phyloP scores from a whole-genome alignment of 2,113 vertebrate genomes.

The Tapirus terrestris region DNA sequence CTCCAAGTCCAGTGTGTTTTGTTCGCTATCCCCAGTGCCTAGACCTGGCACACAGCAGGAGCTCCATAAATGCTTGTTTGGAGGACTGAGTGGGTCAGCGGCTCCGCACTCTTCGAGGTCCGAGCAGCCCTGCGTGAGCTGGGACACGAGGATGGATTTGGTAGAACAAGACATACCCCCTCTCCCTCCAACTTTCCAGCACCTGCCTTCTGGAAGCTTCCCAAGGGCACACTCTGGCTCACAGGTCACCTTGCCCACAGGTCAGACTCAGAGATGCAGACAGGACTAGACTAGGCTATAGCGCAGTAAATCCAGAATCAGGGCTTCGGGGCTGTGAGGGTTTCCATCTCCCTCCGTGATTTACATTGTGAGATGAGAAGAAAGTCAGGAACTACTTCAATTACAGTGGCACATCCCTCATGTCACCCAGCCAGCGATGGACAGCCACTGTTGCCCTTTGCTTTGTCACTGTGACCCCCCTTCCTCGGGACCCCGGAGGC shows the following conservation, averaged over 20 bases:
- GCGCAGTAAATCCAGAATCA: background rate
- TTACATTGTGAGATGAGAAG: background rate
- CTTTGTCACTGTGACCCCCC: background rate
- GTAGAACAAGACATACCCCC: background rate
- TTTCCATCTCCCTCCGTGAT: background rate
- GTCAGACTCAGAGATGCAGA: background rate
- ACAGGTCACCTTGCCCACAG: background rate
- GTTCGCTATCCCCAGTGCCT: background rate
- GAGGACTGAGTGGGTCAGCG: too few relatives aligned
- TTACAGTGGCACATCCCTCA: background rate
- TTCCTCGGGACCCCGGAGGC: background rate
- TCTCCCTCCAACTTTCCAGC: background rate
- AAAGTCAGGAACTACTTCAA: background rate
- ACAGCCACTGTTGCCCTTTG: background rate
- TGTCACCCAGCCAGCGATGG: background rate
- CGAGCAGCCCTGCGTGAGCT: background rate
- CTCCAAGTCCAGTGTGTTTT: background rate
- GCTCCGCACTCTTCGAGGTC: background rate
- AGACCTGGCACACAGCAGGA: background rate
- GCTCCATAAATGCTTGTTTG: background rate
- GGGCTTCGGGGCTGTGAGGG: background rate
- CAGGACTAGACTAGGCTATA: background rate
- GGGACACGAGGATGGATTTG: background rate
- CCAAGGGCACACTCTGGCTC: background rate
- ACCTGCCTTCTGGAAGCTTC: background rate